phyloP scores from a whole-genome alignment of 2,113 vertebrate species.

The Alaudala cheleensis region DNA sequence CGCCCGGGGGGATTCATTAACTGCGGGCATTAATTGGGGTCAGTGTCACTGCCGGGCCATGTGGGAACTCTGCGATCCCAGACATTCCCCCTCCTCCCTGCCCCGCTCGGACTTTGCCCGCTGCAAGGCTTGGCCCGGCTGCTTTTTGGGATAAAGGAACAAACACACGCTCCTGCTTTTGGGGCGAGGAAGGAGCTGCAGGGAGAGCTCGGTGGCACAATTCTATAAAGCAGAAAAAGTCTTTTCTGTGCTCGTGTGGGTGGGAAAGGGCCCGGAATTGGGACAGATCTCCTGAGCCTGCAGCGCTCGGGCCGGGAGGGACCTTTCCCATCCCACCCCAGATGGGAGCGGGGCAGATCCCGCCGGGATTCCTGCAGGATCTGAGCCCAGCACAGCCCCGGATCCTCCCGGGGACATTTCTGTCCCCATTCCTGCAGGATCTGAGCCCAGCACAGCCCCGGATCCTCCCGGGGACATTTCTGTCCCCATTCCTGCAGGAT shows the following conservation, averaged over 20 bases:
- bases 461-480: background rate
- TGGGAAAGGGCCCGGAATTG: accelerated
- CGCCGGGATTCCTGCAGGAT: background rate
- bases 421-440: background rate
- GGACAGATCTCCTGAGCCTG: background rate
- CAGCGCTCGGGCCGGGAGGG: accelerated
- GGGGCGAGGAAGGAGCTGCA: background rate
- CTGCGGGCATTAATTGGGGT: background rate
- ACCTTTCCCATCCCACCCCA: accelerated
- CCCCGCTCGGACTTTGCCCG: background rate
- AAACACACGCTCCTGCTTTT: accelerated
- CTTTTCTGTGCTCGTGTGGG: background rate
- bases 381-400: accelerated
- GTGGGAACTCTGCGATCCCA: background rate
- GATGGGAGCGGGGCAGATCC: accelerated
- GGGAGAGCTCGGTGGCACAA: background rate
- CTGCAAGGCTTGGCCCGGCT: background rate
- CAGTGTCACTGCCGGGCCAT: background rate
- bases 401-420: background rate
- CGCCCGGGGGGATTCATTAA: background rate
- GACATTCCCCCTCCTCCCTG: background rate
- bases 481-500: background rate
- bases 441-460: accelerated
- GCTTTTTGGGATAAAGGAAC: background rate
- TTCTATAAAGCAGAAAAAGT: accelerated